phyloP scores from a whole-genome alignment of 1,140 invertebrate species.

The Paralvinella palmiformis region DNA sequence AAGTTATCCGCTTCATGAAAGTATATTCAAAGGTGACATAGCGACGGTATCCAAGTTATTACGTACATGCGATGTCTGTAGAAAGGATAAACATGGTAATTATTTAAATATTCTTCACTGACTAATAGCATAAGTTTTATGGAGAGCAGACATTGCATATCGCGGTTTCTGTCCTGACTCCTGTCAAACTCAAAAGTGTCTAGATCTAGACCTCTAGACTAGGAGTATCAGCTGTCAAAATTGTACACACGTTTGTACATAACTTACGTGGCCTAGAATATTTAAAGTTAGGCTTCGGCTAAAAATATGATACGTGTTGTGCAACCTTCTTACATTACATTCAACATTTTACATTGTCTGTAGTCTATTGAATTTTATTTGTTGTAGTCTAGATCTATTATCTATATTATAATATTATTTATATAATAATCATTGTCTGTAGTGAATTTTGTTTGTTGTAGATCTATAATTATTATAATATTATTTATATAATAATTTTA shows the following conservation, averaged over 20 bases:
- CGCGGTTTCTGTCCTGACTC: not conserved
- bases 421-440: no score
- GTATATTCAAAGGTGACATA: no score
- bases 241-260: not conserved
- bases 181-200: not conserved
- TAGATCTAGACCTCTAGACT: no score
- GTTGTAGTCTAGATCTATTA: not conserved
- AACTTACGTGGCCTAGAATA: not conserved
- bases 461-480: no score
- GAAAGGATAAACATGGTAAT: not conserved
- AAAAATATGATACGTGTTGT: not conserved
- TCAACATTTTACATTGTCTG: not conserved
- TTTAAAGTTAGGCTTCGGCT: not conserved
- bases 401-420: not conserved
- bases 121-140: not conserved
- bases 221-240: not conserved
- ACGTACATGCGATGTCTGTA: not conserved
- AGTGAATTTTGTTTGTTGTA: no score
- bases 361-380: not conserved
- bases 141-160: not conserved
- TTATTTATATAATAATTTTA: no score
- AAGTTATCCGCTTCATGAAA: no score
- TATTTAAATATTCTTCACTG: not conserved
- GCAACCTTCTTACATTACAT: not conserved
- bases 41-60: slow-evolving; percentile 2